These are phyloP conservation scores for Drosophila neotestacea DNA, from an alignment of 2,888 invertebrate species.

Conservation along the genomic window DNA sequence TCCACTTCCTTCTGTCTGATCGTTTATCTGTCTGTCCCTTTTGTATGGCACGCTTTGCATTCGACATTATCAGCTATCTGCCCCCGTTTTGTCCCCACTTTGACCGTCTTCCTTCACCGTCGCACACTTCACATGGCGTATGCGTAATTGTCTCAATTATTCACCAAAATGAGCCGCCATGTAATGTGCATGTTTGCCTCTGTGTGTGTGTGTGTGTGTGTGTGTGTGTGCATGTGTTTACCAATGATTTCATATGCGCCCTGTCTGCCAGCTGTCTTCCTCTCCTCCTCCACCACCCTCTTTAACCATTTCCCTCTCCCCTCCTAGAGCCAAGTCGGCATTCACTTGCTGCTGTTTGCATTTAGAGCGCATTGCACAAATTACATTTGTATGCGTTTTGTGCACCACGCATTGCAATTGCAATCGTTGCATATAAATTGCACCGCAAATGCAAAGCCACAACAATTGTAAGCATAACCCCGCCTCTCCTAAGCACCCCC, in stretches of 20 bases:
- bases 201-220: conserved; percentile 22
- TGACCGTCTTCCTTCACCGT: background rate
- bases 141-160: conserved; percentile 81
- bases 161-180: conserved; percentile 77
- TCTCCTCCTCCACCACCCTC: background rate
- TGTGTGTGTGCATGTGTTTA: conserved; percentile 30
- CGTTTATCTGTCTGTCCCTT: conserved; percentile 26
- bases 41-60: conserved; percentile 46
- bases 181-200: conserved; percentile 40
- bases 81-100: background rate
- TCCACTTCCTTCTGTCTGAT: conserved; percentile 12
- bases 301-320: background rate
- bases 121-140: conserved; percentile 56
- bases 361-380: conserved; percentile 68
- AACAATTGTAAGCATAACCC: conserved; percentile 58
- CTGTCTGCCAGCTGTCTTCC: conserved; percentile 46
- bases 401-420: conserved; percentile 79
- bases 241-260: conserved; percentile 73
- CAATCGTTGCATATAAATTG: conserved; percentile 79
- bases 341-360: conserved; percentile 58
- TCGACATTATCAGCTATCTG: conserved; percentile 3
- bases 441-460: conserved; percentile 76
- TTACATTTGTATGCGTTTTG: conserved; percentile 80
- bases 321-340: background rate
- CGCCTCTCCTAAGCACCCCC: background rate